Evolutionary conservation across 64 coral and sea anemone genomes (phyloP), one percentile per base, ranked within the genome.

Genomic region (Cladopsammia gracilis): DNA sequence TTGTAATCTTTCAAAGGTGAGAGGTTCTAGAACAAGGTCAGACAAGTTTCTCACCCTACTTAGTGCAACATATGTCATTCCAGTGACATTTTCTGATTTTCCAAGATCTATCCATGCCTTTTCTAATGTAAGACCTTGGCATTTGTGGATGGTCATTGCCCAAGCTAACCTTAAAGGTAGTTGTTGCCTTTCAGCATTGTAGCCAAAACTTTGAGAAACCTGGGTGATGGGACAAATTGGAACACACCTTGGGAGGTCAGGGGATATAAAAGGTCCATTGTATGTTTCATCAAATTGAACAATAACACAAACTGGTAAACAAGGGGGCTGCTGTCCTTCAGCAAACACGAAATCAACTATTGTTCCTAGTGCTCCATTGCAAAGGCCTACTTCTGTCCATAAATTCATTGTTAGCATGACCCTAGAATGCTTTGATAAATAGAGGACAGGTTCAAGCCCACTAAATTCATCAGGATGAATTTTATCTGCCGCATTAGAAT

Each of bases 101-200:
- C 84, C 84, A 47, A 71, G 46, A 87, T 87, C 84, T 47, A 87
- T 66, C 84, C 84, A 87, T 48, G 62, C 62, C 20, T 87, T 87
- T 51, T 49, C 24, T 20, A 87, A 47, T 19, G 64, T 71, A 8
- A 87, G 68, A 45, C 34, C 83, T 70, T 87, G 83, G 50, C 62
- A 70, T 71, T 87, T 87, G 43, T 71, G 83, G n/a, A 87, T 87
- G 26, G 65, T 87, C 51, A 87, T 70, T 70, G 83, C 61, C 83
- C 83, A 87, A 7, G 84, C 62, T 51, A 87, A 34, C 13, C 15
- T 6, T 71, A 70, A 49, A 20, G 65, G 84, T n/a, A 87, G 49
- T 87, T 87, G 84, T 47, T 87, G 84, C n/a, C 66, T 87, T 87
- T 87, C 84, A 72, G 5, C 25, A 11, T 45, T 71, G 25, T 42